Evolutionary conservation across 1,140 invertebrate species (phyloP).

Genomic region (Achroia grisella): DNA sequence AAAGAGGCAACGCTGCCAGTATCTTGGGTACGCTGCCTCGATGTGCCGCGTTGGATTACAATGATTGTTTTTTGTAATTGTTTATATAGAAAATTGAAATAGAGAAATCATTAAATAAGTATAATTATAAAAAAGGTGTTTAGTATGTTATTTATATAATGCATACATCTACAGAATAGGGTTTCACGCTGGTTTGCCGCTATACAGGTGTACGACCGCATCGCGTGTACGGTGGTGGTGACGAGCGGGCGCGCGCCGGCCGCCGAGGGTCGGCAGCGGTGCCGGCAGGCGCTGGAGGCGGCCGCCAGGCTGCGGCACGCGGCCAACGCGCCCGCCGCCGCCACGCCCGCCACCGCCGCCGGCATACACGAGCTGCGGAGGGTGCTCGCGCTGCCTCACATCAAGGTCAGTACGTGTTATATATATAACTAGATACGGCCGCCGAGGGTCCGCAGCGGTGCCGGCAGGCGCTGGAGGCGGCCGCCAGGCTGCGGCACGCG

Average conservation of each 20-base stretch:
- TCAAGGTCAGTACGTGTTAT: constrained; percentile 83
- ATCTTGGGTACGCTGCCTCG: no score
- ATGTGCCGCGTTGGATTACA: no score
- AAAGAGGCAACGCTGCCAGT: no score
- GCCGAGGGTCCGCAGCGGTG: constrained; percentile 86
- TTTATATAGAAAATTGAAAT: no score
- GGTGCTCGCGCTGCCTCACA: constrained; percentile 85
- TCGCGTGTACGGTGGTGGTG: constrained; percentile 84
- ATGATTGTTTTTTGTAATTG: no score
- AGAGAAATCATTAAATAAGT: no score
- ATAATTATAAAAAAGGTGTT: no score
- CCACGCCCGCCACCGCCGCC: constrained; percentile 50
- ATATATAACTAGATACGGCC: no score
- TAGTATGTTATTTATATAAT: no score
- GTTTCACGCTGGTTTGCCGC: no score
- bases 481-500: constrained; percentile 84
- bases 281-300: constrained; percentile 84
- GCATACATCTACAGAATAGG: no score
- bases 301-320: constrained; percentile 84
- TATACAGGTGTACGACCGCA: constrained; percentile 87
- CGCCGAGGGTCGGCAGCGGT: constrained; percentile 85
- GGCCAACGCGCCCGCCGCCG: constrained; percentile 82
- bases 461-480: constrained; percentile 82
- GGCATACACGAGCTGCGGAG: constrained; percentile 82
- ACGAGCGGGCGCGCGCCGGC: constrained; percentile 82